Evolutionary conservation across 2,797 vertebrate genomes (phyloP).

Genomic region (Anolis apletophallus): DNA sequence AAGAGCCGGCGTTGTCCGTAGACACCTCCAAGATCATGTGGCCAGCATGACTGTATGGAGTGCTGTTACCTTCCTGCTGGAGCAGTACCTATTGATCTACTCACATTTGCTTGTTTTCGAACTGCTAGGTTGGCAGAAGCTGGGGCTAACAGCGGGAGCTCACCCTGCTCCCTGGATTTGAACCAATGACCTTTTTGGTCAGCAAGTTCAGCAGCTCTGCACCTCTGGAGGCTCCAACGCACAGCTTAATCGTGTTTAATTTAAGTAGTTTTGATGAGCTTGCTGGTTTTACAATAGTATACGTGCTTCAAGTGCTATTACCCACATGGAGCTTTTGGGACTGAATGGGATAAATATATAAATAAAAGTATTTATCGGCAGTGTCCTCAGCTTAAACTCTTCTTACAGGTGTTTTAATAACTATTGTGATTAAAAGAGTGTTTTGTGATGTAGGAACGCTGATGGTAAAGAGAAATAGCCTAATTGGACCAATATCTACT

Average conservation of each 20-base stretch:
- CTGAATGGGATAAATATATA: neutral
- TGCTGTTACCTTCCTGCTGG: too few species aligned
- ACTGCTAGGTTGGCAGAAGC: too few species aligned
- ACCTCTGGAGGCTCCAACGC: too few species aligned
- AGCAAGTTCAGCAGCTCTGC: too few species aligned
- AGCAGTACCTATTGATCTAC: too few species aligned
- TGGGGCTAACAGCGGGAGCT: too few species aligned
- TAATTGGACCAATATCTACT: slow-evolving; percentile 25
- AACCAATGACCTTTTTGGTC: too few species aligned
- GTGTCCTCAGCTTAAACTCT: slow-evolving; percentile 7
- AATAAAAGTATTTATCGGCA: neutral
- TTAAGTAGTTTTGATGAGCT: slow-evolving; percentile 4
- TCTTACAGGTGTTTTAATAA: slow-evolving; percentile 9
- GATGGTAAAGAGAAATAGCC: neutral
- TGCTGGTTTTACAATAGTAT: neutral
- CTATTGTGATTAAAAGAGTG: neutral
- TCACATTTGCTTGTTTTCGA: too few species aligned
- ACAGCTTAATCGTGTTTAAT: neutral
- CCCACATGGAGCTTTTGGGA: neutral
- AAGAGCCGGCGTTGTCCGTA: too few species aligned
- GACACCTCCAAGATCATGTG: too few species aligned
- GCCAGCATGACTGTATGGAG: too few species aligned
- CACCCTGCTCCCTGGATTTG: too few species aligned
- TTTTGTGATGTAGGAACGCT: slow-evolving; percentile 13
- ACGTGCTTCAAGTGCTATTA: slow-evolving; percentile 10